phyloP scores from a whole-genome alignment of 2,797 vertebrate species.

The Eospalax fontanierii region DNA sequence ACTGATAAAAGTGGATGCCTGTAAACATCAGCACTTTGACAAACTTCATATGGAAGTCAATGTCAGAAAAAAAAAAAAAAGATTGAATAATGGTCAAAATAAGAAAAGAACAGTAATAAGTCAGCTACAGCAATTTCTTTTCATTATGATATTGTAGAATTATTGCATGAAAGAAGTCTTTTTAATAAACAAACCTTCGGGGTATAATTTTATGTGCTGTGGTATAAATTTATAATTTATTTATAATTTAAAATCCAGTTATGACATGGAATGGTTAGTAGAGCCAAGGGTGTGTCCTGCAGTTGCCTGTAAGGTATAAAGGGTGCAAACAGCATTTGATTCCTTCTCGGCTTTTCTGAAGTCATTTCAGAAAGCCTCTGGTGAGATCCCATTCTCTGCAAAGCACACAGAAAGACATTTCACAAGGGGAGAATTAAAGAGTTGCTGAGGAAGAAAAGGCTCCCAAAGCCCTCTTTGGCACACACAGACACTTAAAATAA shows the following conservation, averaged over 20 bases:
- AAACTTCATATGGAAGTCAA: background rate
- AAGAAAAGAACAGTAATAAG: background rate
- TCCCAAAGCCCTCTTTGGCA: conserved; percentile 74
- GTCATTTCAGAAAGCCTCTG: conserved; percentile 68
- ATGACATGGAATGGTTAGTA: background rate
- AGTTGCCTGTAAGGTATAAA: background rate
- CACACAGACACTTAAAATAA: conserved; percentile 19
- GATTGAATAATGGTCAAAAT: background rate
- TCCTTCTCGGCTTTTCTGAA: conserved; percentile 42
- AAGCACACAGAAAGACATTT: conserved; percentile 74
- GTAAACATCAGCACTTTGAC: rapidly evolving
- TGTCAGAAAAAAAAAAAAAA: background rate
- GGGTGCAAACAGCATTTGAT: background rate
- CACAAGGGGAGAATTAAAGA: conserved; percentile 79
- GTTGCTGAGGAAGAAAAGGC: conserved; percentile 78
- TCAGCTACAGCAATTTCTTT: background rate
- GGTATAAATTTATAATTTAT: conserved; percentile 48
- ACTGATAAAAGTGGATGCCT: background rate
- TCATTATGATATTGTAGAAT: conserved; percentile 9
- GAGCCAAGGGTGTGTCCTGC: background rate
- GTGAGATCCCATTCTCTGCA: conserved; percentile 68
- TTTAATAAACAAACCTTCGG: background rate
- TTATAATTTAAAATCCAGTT: conserved; percentile 2
- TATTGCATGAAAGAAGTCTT: background rate
- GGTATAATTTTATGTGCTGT: background rate